These are phyloP conservation scores for Bibio marci DNA, from an alignment of 2,888 invertebrate genomes.

Conservation along the genomic window DNA sequence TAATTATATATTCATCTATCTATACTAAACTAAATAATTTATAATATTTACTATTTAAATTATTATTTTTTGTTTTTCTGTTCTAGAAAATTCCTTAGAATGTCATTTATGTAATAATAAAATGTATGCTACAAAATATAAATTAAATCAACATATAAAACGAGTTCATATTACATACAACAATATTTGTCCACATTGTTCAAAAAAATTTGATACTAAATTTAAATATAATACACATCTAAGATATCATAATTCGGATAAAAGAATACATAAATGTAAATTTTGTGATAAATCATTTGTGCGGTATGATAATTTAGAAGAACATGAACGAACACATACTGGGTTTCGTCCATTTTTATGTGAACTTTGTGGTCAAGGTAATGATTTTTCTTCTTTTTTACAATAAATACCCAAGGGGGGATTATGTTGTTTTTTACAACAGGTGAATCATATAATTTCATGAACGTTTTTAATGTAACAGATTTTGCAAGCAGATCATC, in stretches of 20 bases:
- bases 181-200: conserved; percentile 6
- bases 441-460: too few relatives aligned
- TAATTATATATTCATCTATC: too few relatives aligned
- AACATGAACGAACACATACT: conserved; percentile 10
- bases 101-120: conserved; percentile 7
- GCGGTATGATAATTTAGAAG: conserved; percentile 9
- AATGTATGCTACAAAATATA: conserved; percentile 6
- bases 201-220: conserved; percentile 5
- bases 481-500: conserved; percentile 10
- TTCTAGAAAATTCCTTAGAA: neutral
- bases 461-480: too few relatives aligned
- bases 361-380: conserved; percentile 10
- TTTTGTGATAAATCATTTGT: conserved; percentile 10
- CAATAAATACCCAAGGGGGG: too few relatives aligned
- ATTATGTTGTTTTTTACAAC: too few relatives aligned
- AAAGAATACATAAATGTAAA: conserved; percentile 10
- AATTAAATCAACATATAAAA: conserved; percentile 8
- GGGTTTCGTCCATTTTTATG: conserved; percentile 9
- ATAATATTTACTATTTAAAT: too few relatives aligned
- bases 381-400: neutral
- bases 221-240: conserved; percentile 9
- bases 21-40: too few relatives aligned
- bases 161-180: conserved; percentile 4
- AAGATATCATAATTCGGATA: conserved; percentile 9
- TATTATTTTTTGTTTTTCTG: too few relatives aligned